Evolutionary conservation across 2,888 invertebrate genomes (phyloP).

Genomic region (Melitaea athalia): DNA sequence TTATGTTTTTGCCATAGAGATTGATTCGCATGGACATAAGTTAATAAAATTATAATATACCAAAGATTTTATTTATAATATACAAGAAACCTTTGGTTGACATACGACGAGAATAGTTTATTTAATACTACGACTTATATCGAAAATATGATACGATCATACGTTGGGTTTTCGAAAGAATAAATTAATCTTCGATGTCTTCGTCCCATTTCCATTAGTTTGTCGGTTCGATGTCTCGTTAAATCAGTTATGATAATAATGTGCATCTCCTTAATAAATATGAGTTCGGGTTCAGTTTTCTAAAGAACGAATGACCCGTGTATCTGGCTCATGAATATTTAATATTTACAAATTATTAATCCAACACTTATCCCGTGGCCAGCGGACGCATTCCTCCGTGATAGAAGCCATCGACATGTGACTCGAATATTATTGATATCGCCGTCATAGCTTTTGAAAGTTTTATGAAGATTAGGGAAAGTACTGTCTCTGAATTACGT

Average conservation of each 20-base stretch:
- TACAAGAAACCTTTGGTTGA: no score
- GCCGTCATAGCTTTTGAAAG: conserved; percentile 66
- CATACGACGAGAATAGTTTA: no score
- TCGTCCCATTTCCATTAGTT: conserved; percentile 49
- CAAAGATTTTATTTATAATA: no score
- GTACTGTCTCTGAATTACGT: conserved; percentile 49
- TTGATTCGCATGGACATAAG: background rate
- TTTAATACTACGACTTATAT: background rate
- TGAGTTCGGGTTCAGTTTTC: conserved; percentile 65
- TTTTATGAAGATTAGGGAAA: conserved; percentile 73
- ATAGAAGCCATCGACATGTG: conserved; percentile 52
- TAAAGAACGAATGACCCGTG: conserved; percentile 69
- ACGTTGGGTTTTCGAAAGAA: conserved; percentile 27
- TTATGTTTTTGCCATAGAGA: background rate
- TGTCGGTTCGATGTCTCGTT: conserved; percentile 59
- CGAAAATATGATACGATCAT: background rate
- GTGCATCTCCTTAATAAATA: conserved; percentile 76
- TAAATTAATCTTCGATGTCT: conserved; percentile 52
- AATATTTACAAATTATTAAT: conserved; percentile 82
- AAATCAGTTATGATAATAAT: conserved; percentile 77
- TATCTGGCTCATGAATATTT: conserved; percentile 76
- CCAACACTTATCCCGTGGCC: conserved; percentile 69
- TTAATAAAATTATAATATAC: no score
- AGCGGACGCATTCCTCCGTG: conserved; percentile 59
- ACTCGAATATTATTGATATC: conserved; percentile 59